Conservation (phyloP, 2,113 vertebrate genomes). For the Perognathus longimembris region DNA sequence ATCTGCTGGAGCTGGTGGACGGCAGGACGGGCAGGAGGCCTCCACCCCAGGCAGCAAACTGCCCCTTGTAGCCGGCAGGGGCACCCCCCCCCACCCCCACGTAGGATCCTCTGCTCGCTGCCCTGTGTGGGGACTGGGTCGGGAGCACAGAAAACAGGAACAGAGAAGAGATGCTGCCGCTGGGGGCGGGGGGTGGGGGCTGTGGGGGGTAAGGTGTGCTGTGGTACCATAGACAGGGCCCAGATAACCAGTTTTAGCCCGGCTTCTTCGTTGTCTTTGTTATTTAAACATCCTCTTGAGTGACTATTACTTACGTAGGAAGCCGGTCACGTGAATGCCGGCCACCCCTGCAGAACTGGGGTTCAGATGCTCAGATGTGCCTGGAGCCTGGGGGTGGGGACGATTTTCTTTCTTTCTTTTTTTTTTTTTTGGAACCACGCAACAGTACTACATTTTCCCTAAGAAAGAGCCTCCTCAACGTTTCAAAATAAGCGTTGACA, state of each 20-base stretch:
- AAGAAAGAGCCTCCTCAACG: not conserved
- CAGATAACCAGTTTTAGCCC: not conserved
- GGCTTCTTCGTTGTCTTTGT: conserved; percentile 78
- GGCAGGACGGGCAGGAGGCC: not conserved
- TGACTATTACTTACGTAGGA: conserved; percentile 89
- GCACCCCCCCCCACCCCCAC: conserved; percentile 62
- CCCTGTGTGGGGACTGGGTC: not conserved
- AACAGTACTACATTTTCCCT: conserved; percentile 55
- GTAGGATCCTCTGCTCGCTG: not conserved
- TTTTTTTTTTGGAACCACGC: conserved; percentile 64
- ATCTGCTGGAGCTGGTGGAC: not conserved
- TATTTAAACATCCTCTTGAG: conserved; percentile 88
- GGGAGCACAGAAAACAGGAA: not conserved
- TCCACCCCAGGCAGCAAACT: not conserved
- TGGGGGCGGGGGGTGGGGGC: too few species aligned
- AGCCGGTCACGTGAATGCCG: conserved; percentile 83
- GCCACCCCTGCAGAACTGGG: conserved; percentile 76
- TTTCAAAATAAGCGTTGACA: conserved; percentile 65
- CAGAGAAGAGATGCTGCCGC: too few species aligned
- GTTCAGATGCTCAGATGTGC: conserved; percentile 82
- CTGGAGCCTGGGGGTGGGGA: not conserved
- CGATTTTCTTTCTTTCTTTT: conserved; percentile 71
- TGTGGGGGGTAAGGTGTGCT: not conserved
- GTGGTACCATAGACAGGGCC: too few species aligned
- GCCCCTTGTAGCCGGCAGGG: not conserved